A percentile compares a stretch with the other conserved stretches of the same genome.
Evolutionary conservation across 2,888 invertebrate species (phyloP).

Genomic region (Cheilosia vernalis): DNA sequence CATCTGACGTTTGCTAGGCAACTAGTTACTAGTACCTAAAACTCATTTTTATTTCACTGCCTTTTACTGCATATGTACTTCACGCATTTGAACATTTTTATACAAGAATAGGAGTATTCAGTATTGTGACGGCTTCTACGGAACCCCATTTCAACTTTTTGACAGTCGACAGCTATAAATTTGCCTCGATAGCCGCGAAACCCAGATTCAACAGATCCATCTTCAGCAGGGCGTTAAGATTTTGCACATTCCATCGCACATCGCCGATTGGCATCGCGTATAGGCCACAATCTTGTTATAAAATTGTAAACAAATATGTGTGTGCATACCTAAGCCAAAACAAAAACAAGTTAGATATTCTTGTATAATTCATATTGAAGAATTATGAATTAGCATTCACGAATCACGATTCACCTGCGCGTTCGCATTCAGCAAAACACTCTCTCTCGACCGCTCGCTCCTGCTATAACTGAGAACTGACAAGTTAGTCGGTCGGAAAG

Average conservation of each 20-base stretch:
- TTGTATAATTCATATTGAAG: conserved; percentile 40
- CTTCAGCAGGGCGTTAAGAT: not conserved
- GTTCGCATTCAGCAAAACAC: conserved; percentile 21
- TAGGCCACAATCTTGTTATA: not conserved
- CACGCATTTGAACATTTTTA: not conserved
- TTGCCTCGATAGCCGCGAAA: not conserved
- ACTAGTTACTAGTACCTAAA: not conserved
- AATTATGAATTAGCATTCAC: conserved; percentile 70
- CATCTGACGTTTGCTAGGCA: no score
- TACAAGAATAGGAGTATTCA: no score
- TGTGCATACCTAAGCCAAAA: conserved; percentile 3
- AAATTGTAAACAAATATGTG: not conserved
- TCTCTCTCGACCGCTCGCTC: not conserved
- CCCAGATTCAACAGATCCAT: not conserved
- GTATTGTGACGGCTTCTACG: not conserved
- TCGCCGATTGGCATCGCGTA: not conserved
- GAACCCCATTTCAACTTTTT: conserved; percentile 13
- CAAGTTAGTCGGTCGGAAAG: conserved; percentile 48
- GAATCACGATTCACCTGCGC: no score
- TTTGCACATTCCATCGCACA: conserved; percentile 13
- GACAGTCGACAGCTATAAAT: conserved; percentile 1
- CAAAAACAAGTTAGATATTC: not conserved
- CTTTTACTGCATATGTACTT: not conserved
- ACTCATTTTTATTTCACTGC: not conserved
- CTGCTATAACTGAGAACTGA: no score